These are phyloP conservation scores for Drosophila repleta DNA, from an alignment of 1,140 invertebrate genomes.

Conservation along the genomic window DNA sequence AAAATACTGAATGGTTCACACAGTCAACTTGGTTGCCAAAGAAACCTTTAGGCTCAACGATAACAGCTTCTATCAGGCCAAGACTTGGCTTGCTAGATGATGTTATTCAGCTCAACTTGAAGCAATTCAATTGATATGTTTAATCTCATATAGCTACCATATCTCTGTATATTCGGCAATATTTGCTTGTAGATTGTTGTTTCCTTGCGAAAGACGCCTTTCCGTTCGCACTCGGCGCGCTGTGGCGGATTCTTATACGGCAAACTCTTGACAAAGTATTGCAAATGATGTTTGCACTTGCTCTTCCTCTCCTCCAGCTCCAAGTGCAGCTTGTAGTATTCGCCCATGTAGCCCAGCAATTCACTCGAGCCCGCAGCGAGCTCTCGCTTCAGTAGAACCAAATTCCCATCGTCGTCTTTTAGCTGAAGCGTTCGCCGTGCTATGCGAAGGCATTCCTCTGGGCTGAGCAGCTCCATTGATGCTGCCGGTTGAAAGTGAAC, in stretches of 20 bases:
- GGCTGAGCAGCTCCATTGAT: constrained; percentile 51
- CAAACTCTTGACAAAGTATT: constrained; percentile 72
- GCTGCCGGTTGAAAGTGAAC: constrained; percentile 1
- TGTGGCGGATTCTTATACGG: constrained; percentile 61
- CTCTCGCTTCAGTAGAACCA: constrained; percentile 32
- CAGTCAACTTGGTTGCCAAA: too few species aligned
- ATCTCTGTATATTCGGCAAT: constrained; percentile 67
- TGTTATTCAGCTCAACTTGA: too few species aligned
- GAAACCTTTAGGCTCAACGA: too few species aligned
- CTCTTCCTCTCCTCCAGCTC: constrained; percentile 10
- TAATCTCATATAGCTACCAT: constrained; percentile 60
- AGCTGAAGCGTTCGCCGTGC: constrained; percentile 43
- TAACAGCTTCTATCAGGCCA: too few species aligned
- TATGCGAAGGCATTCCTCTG: constrained; percentile 54
- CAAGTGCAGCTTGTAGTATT: constrained; percentile 69
- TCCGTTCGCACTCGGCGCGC: constrained; percentile 68
- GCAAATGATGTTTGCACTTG: constrained; percentile 21
- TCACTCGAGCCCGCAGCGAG: constrained; percentile 54
- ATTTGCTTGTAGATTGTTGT: constrained; percentile 50
- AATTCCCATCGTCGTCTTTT: constrained; percentile 20
- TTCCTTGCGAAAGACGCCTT: constrained; percentile 71
- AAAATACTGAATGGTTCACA: too few species aligned
- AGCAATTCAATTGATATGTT: too few species aligned
- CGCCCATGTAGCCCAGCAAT: constrained; percentile 73
- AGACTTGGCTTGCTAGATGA: too few species aligned